Evolutionary conservation across 2,113 vertebrate genomes (phyloP), one percentile per base, ranked within the genome.

Genomic region (Eubucco bourcierii): DNA sequence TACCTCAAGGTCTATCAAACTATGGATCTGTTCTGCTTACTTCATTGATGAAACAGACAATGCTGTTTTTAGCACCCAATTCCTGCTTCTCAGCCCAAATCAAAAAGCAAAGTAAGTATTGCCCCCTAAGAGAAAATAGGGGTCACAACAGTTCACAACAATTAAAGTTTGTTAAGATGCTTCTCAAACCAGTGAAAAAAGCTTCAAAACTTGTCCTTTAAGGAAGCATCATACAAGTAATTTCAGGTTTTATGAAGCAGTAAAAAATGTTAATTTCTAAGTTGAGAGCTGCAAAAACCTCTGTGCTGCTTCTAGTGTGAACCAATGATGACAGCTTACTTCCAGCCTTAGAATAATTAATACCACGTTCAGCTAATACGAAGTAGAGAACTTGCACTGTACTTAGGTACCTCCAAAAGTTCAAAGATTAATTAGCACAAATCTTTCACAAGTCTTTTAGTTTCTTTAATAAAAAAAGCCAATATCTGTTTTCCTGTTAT

Each of bases 401-500:
- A 24, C 66, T 74, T 64, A 72, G 29, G 15, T 55, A 60, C 27
- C 4, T 85, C 23, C 59, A 27, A 37, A 65, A 52, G 23, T 63
- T 60, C 33, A 55, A 33, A 33, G 21, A 8, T 64, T n/a, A 74
- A 52, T 60, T 66, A 65, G 74, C 84, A 97, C 27, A 97, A 95
- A 92, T 98, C 92, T n/a, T 93, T 85, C 9, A 95, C 97, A 65
- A 98, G 79, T 8, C 73, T 83, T 68, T 93, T 68, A 31, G 85
- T 97, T 96, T 98, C 95, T 31, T 98, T 96, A 93, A 98, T 81
- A 20, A 20, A 98, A 88, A 82, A 98, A 98, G 90, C 97, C 96
- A 52, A 98, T 73, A 74, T 98, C 97, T 71, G 96, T 65, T 77
- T 90, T 96, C 60, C 93, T 96, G 12, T 95, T 95, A 31, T 97